Percentiles rank a stretch among this genome's conserved stretches.
phyloP scores from a whole-genome alignment of 2,113 vertebrate genomes.

The Nettapus auritus region DNA sequence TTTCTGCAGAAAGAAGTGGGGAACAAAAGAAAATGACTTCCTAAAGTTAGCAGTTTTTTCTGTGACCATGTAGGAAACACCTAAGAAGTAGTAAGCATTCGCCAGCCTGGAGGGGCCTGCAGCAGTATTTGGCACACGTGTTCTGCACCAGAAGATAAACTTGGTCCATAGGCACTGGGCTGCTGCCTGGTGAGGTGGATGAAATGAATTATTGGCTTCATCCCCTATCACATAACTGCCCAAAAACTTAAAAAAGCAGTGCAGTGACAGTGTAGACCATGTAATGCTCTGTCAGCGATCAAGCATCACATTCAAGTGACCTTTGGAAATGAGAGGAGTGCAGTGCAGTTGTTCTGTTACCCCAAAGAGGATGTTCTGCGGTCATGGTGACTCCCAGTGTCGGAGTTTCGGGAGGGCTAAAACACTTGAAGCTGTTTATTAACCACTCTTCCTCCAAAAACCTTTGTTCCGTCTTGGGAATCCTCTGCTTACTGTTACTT shows the following conservation, averaged over 20 bases:
- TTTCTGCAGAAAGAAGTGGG: not conserved
- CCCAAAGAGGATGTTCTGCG: not conserved
- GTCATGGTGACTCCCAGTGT: not conserved
- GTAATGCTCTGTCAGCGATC: not conserved
- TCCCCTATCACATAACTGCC: not conserved
- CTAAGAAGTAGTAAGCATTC: not conserved
- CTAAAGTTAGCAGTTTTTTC: not conserved
- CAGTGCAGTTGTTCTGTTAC: not conserved
- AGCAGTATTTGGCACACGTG: not conserved
- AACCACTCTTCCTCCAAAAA: not conserved
- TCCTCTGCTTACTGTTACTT: not conserved
- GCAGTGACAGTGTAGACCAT: not conserved
- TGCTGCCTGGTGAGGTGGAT: not conserved
- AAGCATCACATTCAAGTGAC: not conserved
- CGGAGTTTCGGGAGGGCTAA: slow-evolving; percentile 3
- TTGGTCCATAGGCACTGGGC: not conserved
- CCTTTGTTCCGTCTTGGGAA: not conserved
- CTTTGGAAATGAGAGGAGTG: not conserved
- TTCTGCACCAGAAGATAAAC: not conserved
- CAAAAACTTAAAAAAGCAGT: not conserved
- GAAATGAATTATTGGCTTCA: not conserved
- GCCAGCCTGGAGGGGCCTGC: not conserved
- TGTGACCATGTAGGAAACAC: not conserved
- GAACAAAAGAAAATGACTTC: not conserved
- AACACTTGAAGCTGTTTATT: not conserved